These are phyloP conservation scores for Channa maculata DNA, from an alignment of 2,113 vertebrate species.

Conservation along the genomic window DNA sequence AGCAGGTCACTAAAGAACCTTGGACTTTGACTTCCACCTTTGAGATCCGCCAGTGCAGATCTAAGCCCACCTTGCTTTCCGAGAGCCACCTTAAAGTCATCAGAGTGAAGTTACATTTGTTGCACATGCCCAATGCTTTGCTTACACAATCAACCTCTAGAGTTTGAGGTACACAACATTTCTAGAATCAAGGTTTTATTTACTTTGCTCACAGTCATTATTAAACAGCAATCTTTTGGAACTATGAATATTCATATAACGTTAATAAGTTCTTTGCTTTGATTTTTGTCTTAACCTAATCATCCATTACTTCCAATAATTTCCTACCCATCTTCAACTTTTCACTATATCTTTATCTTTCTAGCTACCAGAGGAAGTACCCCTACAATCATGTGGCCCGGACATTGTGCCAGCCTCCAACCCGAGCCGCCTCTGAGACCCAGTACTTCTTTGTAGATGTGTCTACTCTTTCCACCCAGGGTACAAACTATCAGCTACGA, in stretches of 20 bases:
- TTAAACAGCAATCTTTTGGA: too few relatives aligned
- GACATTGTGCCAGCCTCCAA: conserved; percentile 93
- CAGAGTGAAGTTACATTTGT: too few relatives aligned
- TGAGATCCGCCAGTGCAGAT: background rate
- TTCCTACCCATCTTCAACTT: background rate
- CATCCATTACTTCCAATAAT: background rate
- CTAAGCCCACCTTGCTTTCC: conserved; percentile 1
- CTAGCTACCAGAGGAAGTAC: conserved; percentile 95
- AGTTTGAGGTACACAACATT: too few relatives aligned
- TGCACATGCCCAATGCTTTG: too few relatives aligned
- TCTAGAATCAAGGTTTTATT: too few relatives aligned
- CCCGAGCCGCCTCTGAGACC: conserved; percentile 85
- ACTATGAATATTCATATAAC: too few relatives aligned
- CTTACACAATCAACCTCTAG: too few relatives aligned
- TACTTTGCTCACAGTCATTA: too few relatives aligned
- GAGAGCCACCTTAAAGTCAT: background rate
- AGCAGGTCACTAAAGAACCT: conserved; percentile 30
- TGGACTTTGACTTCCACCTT: conserved; percentile 67
- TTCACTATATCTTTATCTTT: background rate
- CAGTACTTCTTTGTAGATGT: conserved; percentile 96
- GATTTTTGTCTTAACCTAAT: background rate
- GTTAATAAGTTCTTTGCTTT: background rate
- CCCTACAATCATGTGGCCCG: conserved; percentile 93
- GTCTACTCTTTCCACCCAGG: conserved; percentile 89
- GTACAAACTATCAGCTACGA: conserved; percentile 88